A percentile compares a stretch with the other conserved stretches of the same genome.
phyloP scores from a whole-genome alignment of 2,888 invertebrate species.

The Amaurobius ferox region DNA sequence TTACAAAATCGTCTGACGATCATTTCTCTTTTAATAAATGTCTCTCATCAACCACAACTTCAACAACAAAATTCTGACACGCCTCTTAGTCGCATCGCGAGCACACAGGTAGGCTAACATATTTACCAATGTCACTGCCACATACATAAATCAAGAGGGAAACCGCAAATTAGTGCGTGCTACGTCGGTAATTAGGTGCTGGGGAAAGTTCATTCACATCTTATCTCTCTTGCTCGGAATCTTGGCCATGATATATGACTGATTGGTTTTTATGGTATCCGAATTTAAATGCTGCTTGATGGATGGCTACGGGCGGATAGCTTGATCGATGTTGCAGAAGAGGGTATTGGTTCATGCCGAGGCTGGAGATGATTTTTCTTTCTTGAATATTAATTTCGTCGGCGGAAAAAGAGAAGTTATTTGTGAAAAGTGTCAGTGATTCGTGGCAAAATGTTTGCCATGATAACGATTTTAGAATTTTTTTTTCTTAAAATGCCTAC shows the following conservation, averaged over 20 bases:
- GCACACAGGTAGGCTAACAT: neutral
- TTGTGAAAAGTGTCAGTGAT: too few relatives aligned
- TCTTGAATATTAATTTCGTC: neutral
- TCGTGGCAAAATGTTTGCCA: too few relatives aligned
- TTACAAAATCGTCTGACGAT: too few relatives aligned
- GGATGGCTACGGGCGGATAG: neutral
- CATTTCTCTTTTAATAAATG: too few relatives aligned
- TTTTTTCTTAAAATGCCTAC: too few relatives aligned
- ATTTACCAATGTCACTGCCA: neutral
- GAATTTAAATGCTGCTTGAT: neutral
- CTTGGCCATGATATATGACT: neutral
- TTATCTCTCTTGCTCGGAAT: neutral
- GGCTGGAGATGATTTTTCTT: neutral
- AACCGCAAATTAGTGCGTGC: neutral
- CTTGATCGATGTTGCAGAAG: neutral
- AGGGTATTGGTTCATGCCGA: neutral
- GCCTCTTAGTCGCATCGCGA: neutral
- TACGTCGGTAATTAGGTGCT: neutral
- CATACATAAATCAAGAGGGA: neutral
- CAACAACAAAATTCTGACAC: neutral
- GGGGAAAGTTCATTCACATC: neutral
- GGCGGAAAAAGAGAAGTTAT: neutral
- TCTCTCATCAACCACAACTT: too few relatives aligned
- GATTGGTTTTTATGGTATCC: neutral
- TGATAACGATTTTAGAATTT: too few relatives aligned